Evolutionary conservation across 2,888 invertebrate genomes (phyloP), one percentile per base, ranked within the genome.

Genomic region (Atrina japonica): DNA sequence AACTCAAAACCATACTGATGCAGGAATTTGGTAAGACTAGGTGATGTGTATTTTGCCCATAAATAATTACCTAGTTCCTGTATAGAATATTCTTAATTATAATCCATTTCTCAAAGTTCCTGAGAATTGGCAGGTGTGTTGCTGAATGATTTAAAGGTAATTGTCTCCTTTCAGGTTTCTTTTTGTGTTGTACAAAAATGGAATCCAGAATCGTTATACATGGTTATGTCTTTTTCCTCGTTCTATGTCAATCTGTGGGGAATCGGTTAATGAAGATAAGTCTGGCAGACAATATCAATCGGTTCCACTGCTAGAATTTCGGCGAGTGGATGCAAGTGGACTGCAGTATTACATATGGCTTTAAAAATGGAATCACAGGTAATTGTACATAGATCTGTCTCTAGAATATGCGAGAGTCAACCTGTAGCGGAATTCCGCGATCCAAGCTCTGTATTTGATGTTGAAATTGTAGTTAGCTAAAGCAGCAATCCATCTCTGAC

Each of bases 381-480:
- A 18, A 49, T 23, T n/a, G 18, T 49, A 49, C 6, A 49, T 49
- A 18, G 23, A 9, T 23, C 23, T n/a, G 18, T 49, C 49, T 49
- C n/a, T 6, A n/a, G 47, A 3, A 47, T 47, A 18, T n/a, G n/a
- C 16, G 47, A 47, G 6, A 47, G n/a, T n/a, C 47, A 6, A 47
- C 16, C 47, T 47, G 47, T n/a, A 16, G 5, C 47, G 16, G 47
- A 6, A 47, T 47, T 47, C 47, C 16, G n/a, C 3, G 47, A 47
- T 47, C 47, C 47, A 47, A n/a, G 47, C n/a, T 47, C 47, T n/a
- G 47, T 47, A 47, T 18, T 16, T 47, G 47, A 47, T 47, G 3
- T 47, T 16, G 16, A 47, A 47, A 21, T 47, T 47, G 16, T 47
- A 47, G 16, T 47, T 47, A 21, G 47, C 47, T 47, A 47, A 16